Base-by-base conservation (phyloP, 2,113 vertebrate species). In the Datnioides undecimradiatus region DNA sequence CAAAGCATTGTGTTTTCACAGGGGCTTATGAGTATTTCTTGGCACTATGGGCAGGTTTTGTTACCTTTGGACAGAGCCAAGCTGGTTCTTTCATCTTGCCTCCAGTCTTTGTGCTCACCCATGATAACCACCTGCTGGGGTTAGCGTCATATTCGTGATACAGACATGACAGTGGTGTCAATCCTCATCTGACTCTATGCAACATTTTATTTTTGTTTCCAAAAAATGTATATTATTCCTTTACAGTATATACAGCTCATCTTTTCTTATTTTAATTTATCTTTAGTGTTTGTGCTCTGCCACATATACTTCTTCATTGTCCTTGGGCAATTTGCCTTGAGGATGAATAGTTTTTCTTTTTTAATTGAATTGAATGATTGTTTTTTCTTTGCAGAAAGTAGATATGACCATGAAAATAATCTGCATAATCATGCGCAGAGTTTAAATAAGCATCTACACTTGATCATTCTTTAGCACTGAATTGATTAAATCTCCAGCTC, bases 381-480 rank as follows among this genome's bases (percentile, higher is more conserved):
- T n/a, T n/a, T n/a, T n/a, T n/a, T 57, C 33, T 14, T 81, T 40
- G 54, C 17, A 36, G 31, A 43, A 63, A 59, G 1, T 36, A 10
- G 13, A 34, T 51, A 38, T 64, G 31, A 17, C 25, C 5, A 31
- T 64, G 40, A 70, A 10, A 48, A 5, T 11, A 13, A 52, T 54
- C 5, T 46, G 14, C 29, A 67, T 29, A 63, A 65, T 29, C 40
- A 74, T 23, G 9, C 29, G 9, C 33, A 76, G 29, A 29, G 31
- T 63, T 83, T 43, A 55, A 73, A 76, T 81, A 76, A 72, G 1
- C 14, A 19, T 59, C 13, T 49, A 12, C n/a, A 52, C 21, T 17
- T 19, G 9, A 43, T 54, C 36, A 57, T 49, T n/a, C 33, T 16
- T 3, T n/a, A 55, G 5, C 48, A 8, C 16, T 29, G 23, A 74